These are phyloP conservation scores for Lepus oiostolus DNA, from an alignment of 2,797 vertebrate species.

Conservation along the genomic window DNA sequence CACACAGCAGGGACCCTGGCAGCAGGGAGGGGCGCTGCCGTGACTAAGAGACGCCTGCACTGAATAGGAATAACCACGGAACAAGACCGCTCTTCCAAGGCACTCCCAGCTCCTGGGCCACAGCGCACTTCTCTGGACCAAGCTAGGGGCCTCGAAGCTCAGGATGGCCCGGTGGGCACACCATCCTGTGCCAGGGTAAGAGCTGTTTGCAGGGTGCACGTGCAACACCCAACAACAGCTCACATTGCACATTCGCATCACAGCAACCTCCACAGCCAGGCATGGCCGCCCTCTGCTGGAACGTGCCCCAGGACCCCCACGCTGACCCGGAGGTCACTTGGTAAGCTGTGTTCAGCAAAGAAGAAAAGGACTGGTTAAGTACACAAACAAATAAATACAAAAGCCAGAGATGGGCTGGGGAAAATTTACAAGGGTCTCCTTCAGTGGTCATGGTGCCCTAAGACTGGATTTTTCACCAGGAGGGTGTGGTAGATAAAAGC, in stretches of 20 bases:
- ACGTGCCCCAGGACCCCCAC: not conserved
- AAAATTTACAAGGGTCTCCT: not conserved
- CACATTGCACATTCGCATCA: not conserved
- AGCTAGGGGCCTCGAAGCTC: not conserved
- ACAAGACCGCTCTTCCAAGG: not conserved
- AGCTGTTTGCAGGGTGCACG: not conserved
- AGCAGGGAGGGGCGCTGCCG: not conserved
- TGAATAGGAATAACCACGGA: fast-evolving
- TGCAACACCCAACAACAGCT: not conserved
- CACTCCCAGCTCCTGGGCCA: not conserved
- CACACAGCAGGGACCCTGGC: not conserved
- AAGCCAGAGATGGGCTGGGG: not conserved
- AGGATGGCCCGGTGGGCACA: not conserved
- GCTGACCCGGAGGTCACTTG: not conserved
- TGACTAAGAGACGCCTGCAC: not conserved
- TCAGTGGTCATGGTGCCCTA: not conserved
- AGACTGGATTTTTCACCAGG: not conserved
- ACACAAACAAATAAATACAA: not conserved
- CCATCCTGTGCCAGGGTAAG: fast-evolving
- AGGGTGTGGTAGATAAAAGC: fast-evolving
- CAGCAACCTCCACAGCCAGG: no score
- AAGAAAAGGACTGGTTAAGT: not conserved
- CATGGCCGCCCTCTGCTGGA: not conserved
- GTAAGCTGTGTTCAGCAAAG: not conserved
- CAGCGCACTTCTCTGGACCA: not conserved